Percentiles rank a stretch among this genome's conserved stretches.
phyloP scores from a whole-genome alignment of 2,113 vertebrate species.

The Furnarius figulus region DNA sequence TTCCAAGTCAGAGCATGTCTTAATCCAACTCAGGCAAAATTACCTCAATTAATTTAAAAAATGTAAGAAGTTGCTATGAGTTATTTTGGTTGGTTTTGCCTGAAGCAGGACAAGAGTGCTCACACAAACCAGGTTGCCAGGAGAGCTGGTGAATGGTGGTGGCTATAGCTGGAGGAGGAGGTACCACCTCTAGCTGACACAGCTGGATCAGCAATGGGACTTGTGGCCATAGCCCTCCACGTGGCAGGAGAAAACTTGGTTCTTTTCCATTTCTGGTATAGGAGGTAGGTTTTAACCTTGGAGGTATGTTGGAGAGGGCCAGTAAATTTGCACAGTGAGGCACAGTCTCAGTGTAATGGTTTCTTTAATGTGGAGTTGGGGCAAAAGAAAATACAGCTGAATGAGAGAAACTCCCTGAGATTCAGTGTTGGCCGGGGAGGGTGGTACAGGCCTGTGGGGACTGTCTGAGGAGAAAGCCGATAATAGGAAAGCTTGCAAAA shows the following conservation, averaged over 20 bases:
- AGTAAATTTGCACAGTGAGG: background rate
- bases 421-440: background rate
- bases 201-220: background rate
- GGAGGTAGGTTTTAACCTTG: background rate
- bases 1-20: background rate
- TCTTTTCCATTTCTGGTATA: background rate
- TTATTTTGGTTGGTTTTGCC: background rate
- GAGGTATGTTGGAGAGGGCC: background rate
- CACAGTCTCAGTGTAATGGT: background rate
- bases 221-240: background rate
- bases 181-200: background rate
- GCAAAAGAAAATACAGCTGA: background rate
- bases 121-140: background rate
- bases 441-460: background rate
- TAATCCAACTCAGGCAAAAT: background rate
- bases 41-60: background rate
- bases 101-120: background rate
- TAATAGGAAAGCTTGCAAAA: conserved; percentile 49
- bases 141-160: background rate
- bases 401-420: background rate
- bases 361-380: background rate
- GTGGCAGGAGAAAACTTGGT: background rate
- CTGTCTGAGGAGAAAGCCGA: background rate
- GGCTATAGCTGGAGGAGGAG: background rate
- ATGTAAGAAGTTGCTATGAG: background rate